Percentiles rank a stretch among this genome's conserved stretches.
Evolutionary conservation across 2,797 vertebrate species (phyloP).

Genomic region (Capromys pilorides): DNA sequence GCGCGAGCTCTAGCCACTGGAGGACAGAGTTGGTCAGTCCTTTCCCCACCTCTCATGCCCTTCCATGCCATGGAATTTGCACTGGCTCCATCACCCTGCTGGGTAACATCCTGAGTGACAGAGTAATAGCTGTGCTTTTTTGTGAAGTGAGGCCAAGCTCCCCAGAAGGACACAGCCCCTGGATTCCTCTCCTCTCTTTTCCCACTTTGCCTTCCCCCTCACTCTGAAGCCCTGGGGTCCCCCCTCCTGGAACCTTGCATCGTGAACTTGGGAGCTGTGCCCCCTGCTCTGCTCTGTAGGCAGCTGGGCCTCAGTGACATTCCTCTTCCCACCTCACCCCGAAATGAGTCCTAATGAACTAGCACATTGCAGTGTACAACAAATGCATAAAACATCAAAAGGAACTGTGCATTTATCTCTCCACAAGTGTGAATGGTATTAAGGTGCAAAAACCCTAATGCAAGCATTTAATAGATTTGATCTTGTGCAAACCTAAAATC

Average conservation of each 20-base stretch:
- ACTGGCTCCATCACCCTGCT: not conserved
- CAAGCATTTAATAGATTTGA: conserved; percentile 32
- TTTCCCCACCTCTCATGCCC: not conserved
- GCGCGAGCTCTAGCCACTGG: not conserved
- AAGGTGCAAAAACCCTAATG: not conserved
- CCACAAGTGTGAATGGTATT: not conserved
- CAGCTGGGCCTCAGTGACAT: not conserved
- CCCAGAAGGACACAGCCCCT: not conserved
- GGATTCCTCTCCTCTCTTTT: not conserved
- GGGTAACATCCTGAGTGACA: not conserved
- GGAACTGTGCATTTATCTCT: not conserved
- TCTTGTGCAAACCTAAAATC: not conserved
- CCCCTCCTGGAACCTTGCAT: not conserved
- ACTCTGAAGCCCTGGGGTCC: not conserved
- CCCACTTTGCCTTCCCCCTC: not conserved
- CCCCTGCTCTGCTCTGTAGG: not conserved
- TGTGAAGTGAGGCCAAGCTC: not conserved
- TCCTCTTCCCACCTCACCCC: not conserved
- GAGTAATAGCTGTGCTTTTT: not conserved
- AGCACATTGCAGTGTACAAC: not conserved
- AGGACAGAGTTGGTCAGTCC: not conserved
- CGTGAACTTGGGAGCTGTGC: not conserved
- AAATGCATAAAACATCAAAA: not conserved
- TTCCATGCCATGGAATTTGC: not conserved
- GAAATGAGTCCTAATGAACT: not conserved